These are phyloP conservation scores for Gorsachius goisagi DNA, from an alignment of 2,113 vertebrate genomes.

Conservation along the genomic window DNA sequence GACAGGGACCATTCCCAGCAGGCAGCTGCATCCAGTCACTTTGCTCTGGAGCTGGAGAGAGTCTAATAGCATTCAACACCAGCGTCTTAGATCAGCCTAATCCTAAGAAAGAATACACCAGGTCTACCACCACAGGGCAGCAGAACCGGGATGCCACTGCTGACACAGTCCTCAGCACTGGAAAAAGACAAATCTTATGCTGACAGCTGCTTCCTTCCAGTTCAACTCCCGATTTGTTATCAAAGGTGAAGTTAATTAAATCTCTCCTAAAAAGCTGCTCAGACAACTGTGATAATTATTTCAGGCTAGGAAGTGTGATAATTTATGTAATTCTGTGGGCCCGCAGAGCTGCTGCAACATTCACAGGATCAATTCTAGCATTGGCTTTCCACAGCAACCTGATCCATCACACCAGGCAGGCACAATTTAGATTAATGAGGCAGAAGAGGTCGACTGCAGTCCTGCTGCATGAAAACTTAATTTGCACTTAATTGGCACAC, in stretches of 20 bases:
- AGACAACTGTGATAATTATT: conserved; percentile 14
- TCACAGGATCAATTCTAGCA: conserved; percentile 4
- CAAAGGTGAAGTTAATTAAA: conserved; percentile 45
- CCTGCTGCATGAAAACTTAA: background rate
- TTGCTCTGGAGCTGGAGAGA: background rate
- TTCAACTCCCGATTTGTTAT: conserved; percentile 28
- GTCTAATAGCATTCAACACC: background rate
- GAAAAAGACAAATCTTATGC: background rate
- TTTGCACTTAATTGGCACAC: background rate
- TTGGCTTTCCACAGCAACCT: conserved; percentile 1
- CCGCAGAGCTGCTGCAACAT: background rate
- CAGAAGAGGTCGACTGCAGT: background rate
- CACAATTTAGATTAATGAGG: conserved; percentile 5
- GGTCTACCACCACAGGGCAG: background rate
- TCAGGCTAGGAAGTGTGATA: conserved; percentile 7
- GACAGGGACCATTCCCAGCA: background rate
- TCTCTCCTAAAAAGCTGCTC: conserved; percentile 16
- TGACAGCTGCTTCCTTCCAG: conserved; percentile 25
- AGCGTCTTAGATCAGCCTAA: background rate
- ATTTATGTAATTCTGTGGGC: conserved; percentile 18
- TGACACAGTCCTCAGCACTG: background rate
- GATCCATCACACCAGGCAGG: conserved; percentile 1
- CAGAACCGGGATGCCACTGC: background rate
- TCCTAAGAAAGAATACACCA: background rate
- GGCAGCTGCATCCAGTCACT: background rate